Evolutionary conservation across 2,113 vertebrate genomes (phyloP).

Genomic region (Ptilorrhoa leucosticta): DNA sequence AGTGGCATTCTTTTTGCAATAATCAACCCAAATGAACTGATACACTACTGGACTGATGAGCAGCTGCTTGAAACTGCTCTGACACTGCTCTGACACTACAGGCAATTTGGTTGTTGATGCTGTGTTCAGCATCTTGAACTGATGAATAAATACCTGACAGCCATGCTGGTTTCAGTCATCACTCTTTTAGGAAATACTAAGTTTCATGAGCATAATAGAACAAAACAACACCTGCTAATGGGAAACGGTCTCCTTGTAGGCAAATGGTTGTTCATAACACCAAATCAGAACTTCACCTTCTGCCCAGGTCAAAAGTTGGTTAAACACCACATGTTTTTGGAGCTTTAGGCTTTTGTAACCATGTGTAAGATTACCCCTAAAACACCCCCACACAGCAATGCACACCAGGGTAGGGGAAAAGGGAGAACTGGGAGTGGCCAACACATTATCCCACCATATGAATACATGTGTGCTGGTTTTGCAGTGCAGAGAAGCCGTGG

Average conservation of each 20-base stretch:
- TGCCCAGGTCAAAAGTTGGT: neutral
- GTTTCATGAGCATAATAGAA: neutral
- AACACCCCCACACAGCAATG: neutral
- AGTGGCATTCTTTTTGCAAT: neutral
- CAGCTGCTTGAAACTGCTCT: neutral
- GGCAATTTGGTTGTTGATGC: neutral
- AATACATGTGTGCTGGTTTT: neutral
- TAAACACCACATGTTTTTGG: neutral
- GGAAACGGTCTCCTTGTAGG: neutral
- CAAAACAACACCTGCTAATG: neutral
- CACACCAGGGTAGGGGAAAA: neutral
- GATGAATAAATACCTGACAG: neutral
- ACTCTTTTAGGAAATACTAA: neutral
- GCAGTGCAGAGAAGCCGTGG: neutral
- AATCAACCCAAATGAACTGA: neutral
- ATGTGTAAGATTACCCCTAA: neutral
- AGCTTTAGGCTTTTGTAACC: neutral
- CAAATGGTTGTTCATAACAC: neutral
- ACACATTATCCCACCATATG: rapidly evolving
- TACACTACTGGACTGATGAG: neutral
- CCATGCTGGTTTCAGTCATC: neutral
- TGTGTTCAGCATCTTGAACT: neutral
- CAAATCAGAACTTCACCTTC: neutral
- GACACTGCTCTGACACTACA: neutral
- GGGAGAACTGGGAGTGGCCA: neutral